These are phyloP conservation scores for Empidonax traillii DNA, from an alignment of 2,113 vertebrate species.

Conservation along the genomic window DNA sequence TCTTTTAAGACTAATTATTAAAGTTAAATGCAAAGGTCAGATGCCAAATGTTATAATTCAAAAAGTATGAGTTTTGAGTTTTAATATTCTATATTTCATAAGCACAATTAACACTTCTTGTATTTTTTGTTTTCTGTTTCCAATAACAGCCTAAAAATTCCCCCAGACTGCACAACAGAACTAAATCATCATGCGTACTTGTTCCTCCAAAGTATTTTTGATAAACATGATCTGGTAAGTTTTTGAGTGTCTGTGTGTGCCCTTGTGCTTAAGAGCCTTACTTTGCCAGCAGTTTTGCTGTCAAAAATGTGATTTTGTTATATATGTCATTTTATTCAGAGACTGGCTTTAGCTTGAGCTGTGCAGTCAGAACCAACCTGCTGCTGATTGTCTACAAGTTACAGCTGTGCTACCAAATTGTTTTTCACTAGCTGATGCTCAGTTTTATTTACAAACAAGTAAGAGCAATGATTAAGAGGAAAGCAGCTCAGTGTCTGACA, in stretches of 20 bases:
- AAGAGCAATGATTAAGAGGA: not conserved
- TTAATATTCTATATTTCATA: not conserved
- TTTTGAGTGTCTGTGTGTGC: not conserved
- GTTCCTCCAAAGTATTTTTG: constrained; percentile 97
- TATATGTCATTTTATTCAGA: not conserved
- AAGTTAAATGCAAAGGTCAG: not conserved
- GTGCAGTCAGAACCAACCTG: not conserved
- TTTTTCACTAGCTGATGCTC: not conserved
- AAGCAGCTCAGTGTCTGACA: not conserved
- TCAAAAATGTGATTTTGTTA: not conserved
- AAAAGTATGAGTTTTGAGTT: not conserved
- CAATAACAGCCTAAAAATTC: constrained; percentile 87
- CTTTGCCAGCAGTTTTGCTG: not conserved
- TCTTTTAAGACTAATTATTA: not conserved
- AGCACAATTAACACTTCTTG: not conserved
- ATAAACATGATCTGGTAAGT: constrained; percentile 98
- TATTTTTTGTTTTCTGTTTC: constrained; percentile 48
- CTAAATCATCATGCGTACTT: constrained; percentile 98
- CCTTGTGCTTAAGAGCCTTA: not conserved
- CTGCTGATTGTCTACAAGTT: not conserved
- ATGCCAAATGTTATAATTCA: not conserved
- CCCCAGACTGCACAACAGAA: constrained; percentile 94
- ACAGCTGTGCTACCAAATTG: not conserved
- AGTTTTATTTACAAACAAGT: not conserved
- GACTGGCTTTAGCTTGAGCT: not conserved